A percentile compares a stretch with the other conserved stretches of the same genome.
phyloP scores from a whole-genome alignment of 2,113 vertebrate species.

The Leptosomus discolor region DNA sequence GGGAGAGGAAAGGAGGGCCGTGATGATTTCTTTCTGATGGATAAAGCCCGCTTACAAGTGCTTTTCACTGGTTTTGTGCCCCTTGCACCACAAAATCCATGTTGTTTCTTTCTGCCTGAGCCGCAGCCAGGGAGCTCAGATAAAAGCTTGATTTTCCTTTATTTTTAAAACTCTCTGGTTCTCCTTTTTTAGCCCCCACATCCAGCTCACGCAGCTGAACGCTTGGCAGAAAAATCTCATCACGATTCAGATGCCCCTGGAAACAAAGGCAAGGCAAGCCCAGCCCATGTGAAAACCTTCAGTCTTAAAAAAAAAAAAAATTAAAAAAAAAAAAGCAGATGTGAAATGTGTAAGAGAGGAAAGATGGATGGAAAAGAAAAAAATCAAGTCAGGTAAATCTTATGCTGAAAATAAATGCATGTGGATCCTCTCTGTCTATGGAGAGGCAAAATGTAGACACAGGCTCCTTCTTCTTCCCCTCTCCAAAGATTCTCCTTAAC shows the following conservation, averaged over 20 bases:
- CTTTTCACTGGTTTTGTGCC: not conserved
- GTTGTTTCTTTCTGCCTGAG: not conserved
- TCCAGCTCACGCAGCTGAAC: not conserved
- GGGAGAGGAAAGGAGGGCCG: not conserved
- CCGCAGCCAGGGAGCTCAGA: not conserved
- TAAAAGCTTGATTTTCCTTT: not conserved
- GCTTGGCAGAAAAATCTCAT: not conserved
- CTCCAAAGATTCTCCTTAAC: not conserved
- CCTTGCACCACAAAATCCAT: not conserved
- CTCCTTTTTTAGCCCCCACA: not conserved
- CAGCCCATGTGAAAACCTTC: not conserved
- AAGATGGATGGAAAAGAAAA: not conserved
- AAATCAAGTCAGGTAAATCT: not conserved
- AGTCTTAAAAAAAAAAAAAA: not conserved
- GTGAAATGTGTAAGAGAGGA: not conserved
- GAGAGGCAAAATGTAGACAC: not conserved
- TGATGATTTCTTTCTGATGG: not conserved
- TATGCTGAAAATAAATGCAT: not conserved
- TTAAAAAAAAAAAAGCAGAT: not conserved
- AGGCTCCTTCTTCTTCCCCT: not conserved
- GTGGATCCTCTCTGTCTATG: not conserved
- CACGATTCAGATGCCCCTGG: not conserved
- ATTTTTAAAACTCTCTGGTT: not conserved
- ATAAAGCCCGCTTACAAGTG: not conserved
- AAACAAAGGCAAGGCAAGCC: not conserved